These are phyloP conservation scores for Drosophila affinis DNA, from an alignment of 2,888 invertebrate species.

Conservation along the genomic window DNA sequence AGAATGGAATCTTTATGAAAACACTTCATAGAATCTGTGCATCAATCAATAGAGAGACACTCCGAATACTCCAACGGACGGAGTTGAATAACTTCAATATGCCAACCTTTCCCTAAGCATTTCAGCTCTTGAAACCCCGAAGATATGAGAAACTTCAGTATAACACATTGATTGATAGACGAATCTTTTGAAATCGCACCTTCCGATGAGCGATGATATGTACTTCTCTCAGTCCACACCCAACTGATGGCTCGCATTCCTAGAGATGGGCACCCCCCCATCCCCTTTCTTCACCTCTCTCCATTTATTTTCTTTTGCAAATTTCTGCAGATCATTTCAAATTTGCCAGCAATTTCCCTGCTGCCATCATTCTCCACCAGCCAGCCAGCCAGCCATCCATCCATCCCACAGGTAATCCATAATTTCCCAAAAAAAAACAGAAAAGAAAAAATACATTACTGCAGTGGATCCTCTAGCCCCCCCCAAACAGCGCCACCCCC, in stretches of 20 bases:
- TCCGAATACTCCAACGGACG: no score
- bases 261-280: no score
- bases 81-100: no score
- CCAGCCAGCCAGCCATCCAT: background rate
- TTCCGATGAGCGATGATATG: background rate
- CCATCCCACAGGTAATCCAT: constrained; percentile 34
- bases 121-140: no score
- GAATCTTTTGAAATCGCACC: no score
- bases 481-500: constrained; percentile 12
- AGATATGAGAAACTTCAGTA: background rate
- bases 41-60: no score
- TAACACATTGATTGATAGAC: background rate
- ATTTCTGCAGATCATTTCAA: constrained; percentile 2
- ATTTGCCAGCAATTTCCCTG: constrained; percentile 16
- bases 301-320: constrained; percentile 5
- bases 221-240: background rate
- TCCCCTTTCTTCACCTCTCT: background rate
- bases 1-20: no score
- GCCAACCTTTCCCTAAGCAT: no score
- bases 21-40: no score
- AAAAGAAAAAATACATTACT: constrained; percentile 16
- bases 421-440: constrained; percentile 31
- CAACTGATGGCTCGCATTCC: background rate
- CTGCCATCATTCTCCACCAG: constrained; percentile 23
- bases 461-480: constrained; percentile 22